phyloP scores from a whole-genome alignment of 2,113 vertebrate species.

The Lota lota region DNA sequence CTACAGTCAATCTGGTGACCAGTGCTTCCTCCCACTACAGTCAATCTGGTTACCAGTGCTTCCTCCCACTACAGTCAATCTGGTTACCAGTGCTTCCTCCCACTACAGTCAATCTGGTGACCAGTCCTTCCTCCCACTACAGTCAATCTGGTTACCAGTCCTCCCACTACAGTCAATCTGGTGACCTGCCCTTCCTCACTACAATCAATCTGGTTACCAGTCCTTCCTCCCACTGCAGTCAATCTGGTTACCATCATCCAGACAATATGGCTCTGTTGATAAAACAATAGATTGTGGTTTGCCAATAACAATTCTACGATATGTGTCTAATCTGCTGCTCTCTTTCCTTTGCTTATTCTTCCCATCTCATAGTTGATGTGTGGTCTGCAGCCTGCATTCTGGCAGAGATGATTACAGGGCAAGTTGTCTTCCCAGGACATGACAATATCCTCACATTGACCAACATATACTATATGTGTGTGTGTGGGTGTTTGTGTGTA shows the following conservation, averaged over 20 bases:
- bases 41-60: too few relatives aligned
- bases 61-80: too few relatives aligned
- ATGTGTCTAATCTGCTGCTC: neutral
- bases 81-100: too few relatives aligned
- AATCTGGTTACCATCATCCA: neutral
- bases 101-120: too few relatives aligned
- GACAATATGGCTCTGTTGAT: neutral
- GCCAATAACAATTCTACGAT: too few relatives aligned
- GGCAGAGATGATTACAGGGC: slow-evolving; percentile 79
- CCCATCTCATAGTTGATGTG: slow-evolving; percentile 71
- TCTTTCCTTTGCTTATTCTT: neutral
- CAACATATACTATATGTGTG: neutral
- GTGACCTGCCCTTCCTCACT: too few relatives aligned
- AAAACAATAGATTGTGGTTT: neutral
- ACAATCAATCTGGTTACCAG: too few relatives aligned
- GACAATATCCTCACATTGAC: slow-evolving; percentile 76
- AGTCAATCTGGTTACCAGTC: too few relatives aligned
- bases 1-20: too few relatives aligned
- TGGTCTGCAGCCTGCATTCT: slow-evolving; percentile 83
- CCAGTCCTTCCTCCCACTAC: too few relatives aligned
- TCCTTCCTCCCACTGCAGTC: slow-evolving; percentile 66
- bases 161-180: too few relatives aligned
- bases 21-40: too few relatives aligned
- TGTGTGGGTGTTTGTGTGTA: neutral
- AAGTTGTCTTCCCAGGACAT: slow-evolving; percentile 76